Conservation (phyloP, 2,888 invertebrate species). For the Noctua comes region DNA sequence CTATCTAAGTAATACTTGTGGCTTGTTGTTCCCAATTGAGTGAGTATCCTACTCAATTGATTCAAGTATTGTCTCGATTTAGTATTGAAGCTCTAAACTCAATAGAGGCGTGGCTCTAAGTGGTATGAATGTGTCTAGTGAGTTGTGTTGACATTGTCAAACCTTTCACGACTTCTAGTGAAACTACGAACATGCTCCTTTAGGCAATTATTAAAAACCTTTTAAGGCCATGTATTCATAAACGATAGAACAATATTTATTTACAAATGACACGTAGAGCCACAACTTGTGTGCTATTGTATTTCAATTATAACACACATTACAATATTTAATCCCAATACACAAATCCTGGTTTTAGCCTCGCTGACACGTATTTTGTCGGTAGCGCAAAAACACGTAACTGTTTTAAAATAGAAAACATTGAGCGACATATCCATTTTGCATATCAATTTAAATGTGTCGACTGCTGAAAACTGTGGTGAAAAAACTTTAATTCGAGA, state of each 20-base stretch:
- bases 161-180: slow-evolving; percentile 5
- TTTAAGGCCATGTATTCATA: background rate
- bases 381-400: slow-evolving; percentile 28
- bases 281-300: slow-evolving; percentile 18
- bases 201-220: background rate
- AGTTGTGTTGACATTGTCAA: background rate
- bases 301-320: slow-evolving; percentile 39
- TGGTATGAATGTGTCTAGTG: slow-evolving; percentile 35
- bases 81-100: slow-evolving; percentile 54
- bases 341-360: slow-evolving; percentile 30
- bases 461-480: background rate
- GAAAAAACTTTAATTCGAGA: slow-evolving; percentile 23
- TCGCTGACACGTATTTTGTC: slow-evolving; percentile 30
- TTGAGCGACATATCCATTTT: slow-evolving; percentile 42
- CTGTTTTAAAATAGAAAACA: slow-evolving; percentile 38
- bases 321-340: slow-evolving; percentile 42
- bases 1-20: slow-evolving; percentile 39
- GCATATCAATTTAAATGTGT: slow-evolving; percentile 40
- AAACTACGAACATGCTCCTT: slow-evolving; percentile 3
- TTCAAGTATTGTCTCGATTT: slow-evolving; percentile 53
- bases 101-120: slow-evolving; percentile 45
- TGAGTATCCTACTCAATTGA: slow-evolving; percentile 53
- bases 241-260: slow-evolving; percentile 12
- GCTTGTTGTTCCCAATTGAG: slow-evolving; percentile 50
- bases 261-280: slow-evolving; percentile 2